phyloP scores from a whole-genome alignment of 1,140 invertebrate genomes.

The Nephila pilipes region DNA sequence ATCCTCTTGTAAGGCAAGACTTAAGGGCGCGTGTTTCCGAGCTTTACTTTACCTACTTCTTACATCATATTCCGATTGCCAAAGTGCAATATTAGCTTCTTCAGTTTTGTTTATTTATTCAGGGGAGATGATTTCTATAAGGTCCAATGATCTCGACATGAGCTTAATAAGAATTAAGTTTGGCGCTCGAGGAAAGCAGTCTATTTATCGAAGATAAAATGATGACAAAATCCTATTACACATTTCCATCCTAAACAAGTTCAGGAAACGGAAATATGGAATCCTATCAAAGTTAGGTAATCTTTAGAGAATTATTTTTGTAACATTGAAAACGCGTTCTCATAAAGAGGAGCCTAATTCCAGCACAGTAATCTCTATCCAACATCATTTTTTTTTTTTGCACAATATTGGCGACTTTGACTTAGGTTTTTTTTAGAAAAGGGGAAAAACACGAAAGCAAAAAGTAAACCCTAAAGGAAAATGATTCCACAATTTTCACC shows the following conservation, averaged over 20 bases:
- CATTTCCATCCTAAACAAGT: background rate
- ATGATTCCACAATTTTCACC: background rate
- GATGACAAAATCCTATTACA: background rate
- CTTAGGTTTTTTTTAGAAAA: background rate
- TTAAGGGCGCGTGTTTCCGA: background rate
- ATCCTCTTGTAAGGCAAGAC: background rate
- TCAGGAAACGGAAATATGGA: constrained; percentile 1
- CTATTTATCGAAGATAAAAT: background rate
- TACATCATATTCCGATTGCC: background rate
- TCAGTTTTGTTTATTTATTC: background rate
- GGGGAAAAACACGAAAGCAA: background rate
- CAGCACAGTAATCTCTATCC: background rate
- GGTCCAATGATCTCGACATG: background rate
- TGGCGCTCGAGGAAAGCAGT: background rate
- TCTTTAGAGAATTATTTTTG: background rate
- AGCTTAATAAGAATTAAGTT: background rate
- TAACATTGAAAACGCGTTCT: background rate
- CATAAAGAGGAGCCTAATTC: background rate
- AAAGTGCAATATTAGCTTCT: background rate
- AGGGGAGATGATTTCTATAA: background rate
- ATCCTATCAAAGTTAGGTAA: background rate
- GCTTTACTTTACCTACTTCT: background rate
- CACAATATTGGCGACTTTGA: background rate
- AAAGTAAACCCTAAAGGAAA: background rate
- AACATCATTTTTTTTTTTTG: background rate